phyloP scores from a whole-genome alignment of 2,113 vertebrate genomes.

The Tragelaphus buxtoni region DNA sequence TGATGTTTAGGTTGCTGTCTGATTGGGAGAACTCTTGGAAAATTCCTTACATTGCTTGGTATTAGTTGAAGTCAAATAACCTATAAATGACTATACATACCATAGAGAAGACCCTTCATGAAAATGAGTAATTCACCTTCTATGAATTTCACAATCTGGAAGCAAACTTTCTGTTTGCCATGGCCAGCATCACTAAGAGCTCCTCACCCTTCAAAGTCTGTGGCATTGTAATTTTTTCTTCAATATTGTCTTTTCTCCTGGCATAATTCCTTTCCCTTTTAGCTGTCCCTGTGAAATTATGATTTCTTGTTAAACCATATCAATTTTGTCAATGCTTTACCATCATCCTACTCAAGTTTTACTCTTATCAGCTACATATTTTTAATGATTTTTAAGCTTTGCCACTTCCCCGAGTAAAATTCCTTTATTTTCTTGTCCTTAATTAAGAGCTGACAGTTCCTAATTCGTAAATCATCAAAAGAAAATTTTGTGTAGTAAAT shows the following conservation, averaged over 20 bases:
- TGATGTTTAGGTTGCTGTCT: not conserved
- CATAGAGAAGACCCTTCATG: not conserved
- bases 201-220: not conserved
- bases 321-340: not conserved
- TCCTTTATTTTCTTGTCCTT: conserved; percentile 7
- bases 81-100: not conserved
- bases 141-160: not conserved
- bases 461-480: conserved; percentile 47
- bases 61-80: not conserved
- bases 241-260: not conserved
- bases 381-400: conserved; percentile 20
- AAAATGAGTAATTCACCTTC: not conserved
- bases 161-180: not conserved
- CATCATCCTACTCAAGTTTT: not conserved
- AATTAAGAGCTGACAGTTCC: not conserved
- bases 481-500: conserved; percentile 40
- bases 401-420: not conserved
- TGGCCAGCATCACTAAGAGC: not conserved
- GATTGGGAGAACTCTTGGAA: conserved; percentile 29
- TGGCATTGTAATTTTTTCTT: not conserved
- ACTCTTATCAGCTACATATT: conserved; percentile 13
- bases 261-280: not conserved
- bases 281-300: not conserved
- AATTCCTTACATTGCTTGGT: not conserved
- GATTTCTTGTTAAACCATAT: conserved; percentile 1